Base-by-base conservation (phyloP, 2,888 invertebrate species). In the Pilophorus perplexus region DNA sequence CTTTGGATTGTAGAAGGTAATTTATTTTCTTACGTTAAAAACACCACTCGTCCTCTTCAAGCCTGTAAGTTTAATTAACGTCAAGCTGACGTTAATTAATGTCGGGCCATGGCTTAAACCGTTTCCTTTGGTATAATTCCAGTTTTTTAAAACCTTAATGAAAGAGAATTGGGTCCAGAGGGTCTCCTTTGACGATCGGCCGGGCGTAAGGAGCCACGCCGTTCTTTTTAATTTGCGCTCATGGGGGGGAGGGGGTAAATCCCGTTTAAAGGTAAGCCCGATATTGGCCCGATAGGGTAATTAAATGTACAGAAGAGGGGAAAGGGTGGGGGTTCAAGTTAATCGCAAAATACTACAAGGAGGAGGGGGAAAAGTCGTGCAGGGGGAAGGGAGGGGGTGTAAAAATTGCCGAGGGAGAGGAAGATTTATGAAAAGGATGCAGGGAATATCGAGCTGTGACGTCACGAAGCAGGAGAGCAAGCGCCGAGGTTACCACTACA, bases 391-490 rank as follows among this genome's bases (percentile, higher is more conserved):
- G 46, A 23, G 46, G 5, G 23, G 46, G 46, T 46, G 25, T 25
- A 46, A 25, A 6, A 14, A 42, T 42, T 16, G 55, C 42, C 6
- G 8, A 40, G 33, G 22, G 37, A 40, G 12, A 40, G 44, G 48
- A 38, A 48, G 46, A 62, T 62, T 62, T 46, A 46, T 62, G 62
- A 62, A 62, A 59, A 62, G 46, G 62, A 62, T 62, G 62, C 62
- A 46, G 62, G 46, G 62, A 62, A 62, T 62, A 62, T 62, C 62
- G 62, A 62, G 62, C 62, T 46, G 48, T 62, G 62, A 62, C 62
- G 62, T 62, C 62, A 62, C 14, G 46, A 42, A 44, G 20, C 44
- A 44, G 62, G 62, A 60, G 60, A 62, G 62, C 62, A 62, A 62
- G 62, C 62, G 62, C 62, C 44, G 62, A 46, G 62, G 22, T 27